Base-by-base conservation (phyloP, 53 echinoderm and acorn worm species). In the Holothuria scabra region DNA sequence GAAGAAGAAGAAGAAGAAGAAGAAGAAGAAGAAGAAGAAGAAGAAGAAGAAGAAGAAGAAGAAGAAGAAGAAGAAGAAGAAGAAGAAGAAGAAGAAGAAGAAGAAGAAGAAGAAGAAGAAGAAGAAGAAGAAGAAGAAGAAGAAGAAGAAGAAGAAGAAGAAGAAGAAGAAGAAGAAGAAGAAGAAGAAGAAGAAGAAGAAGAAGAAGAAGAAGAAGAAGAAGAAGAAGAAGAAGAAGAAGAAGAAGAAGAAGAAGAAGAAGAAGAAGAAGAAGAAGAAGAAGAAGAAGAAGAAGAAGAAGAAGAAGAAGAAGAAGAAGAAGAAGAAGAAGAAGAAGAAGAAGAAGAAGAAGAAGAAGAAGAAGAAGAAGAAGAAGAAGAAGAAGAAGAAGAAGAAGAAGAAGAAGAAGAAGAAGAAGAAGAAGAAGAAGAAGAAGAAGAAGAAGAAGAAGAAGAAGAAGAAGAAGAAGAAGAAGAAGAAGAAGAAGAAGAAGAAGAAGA, bases 301-400 rank as follows among this genome's bases (percentile, higher is more conserved):
- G 79, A 79, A 56, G 79, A 24, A 79, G 56, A 79, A 79, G 79
- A 79, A 79, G 79, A 79, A 79, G 79, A 79, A 79, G 79, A 56
- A 79, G 79, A 52, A 56, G 79, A 52, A 79, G 79, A 79, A 79
- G 79, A 79, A 79, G 79, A 79, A 79, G 79, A 46, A 79, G 79
- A 79, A 56, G 79, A 52, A 79, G 79, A 79, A 79, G 79, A 57
- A 79, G 56, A 79, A 79, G 79, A 56, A 79, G 79, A 79, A 56
- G 79, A 52, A 79, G 79, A 57, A 79, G 79, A 57, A 79, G 79
- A 56, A 79, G 79, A 79, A 56, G 58, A 52, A 79, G 79, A 79
- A 79, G 79, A 57, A 79, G 79, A 56, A 79, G 79, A 79, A 30
- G 58, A 6, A 57, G 3, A 79, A 10, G 58, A 58, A 58, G 58